Base-by-base conservation (phyloP, 2,888 invertebrate species). In the Bombyx huttoni region DNA sequence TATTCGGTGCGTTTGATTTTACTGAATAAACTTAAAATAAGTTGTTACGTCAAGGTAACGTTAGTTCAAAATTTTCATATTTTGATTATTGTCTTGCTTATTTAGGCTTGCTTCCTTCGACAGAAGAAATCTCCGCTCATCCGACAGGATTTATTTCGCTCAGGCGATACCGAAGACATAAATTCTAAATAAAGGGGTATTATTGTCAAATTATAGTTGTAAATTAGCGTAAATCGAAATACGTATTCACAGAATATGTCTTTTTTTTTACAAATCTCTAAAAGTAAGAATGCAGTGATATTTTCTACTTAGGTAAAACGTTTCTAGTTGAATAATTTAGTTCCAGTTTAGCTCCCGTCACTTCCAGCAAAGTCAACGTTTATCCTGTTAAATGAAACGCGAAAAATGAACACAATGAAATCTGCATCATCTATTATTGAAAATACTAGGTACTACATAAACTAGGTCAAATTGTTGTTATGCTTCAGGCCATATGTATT, bases 371-470 rank as follows among this genome's bases (percentile, higher is more conserved):
- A 10, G 8, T 40, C 12, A 7, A 24, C 24, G 6, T 40, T 40
- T 40, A 40, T 40, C 40, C 40, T 24, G 24, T 24, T 24, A 24
- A 50, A 8, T 48, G 34, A 49, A 54, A n/a, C 13, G 35, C 50
- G 47, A 51, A 13, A 57, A 54, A 56, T 55, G 47, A 48, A 52
- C 13, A 34, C 50, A 48, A 55, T 53, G 51, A 55, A 55, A 46
- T 54, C 49, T 53, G n/a, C 24, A 50, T 51, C 46, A 45, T 8
- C 34, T 52, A 40, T 57, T 48, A 54, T 46, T 46, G 12, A 40
- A 40, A 40, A 40, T 12, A 12, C 12, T 40, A 6, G 24, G 40
- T 40, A 12, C 12, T 40, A 3, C 40, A 40, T 40, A 40, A 40
- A 40, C 9, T 40, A 40, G 40, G 40, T 40, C 40, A 40, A 40